A percentile compares a stretch with the other conserved stretches of the same genome.
Evolutionary conservation across 1,140 invertebrate species (phyloP).

Genomic region (Brachionus rubens): DNA sequence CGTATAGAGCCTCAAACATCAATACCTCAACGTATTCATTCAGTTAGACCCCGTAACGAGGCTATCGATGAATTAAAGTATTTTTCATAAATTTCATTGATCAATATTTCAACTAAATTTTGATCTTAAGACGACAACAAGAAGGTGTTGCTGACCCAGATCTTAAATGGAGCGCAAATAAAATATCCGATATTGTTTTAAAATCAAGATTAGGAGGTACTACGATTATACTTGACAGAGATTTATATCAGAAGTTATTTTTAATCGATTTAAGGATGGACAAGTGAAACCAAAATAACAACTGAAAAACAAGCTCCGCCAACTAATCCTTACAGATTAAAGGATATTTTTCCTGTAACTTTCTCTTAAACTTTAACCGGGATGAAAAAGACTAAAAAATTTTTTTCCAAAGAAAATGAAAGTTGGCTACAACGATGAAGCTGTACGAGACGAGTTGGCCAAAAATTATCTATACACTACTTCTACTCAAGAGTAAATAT

Average conservation of each 20-base stretch:
- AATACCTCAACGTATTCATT: slow-evolving; percentile 29
- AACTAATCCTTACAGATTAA: slow-evolving; percentile 16
- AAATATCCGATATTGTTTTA: slow-evolving; percentile 37
- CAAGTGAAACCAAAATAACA: slow-evolving; percentile 2
- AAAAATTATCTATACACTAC: slow-evolving; percentile 34
- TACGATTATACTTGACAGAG: background rate
- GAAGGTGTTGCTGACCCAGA: background rate
- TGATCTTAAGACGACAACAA: background rate
- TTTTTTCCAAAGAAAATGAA: slow-evolving; percentile 37
- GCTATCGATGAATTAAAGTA: slow-evolving; percentile 42
- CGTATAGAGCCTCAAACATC: slow-evolving; percentile 7
- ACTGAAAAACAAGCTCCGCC: background rate
- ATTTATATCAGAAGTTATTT: background rate
- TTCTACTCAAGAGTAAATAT: slow-evolving; percentile 24
- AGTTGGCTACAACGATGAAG: slow-evolving; percentile 19
- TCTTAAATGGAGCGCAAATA: slow-evolving; percentile 19
- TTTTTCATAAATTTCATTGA: background rate
- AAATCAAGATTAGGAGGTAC: slow-evolving; percentile 27
- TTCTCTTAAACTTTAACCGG: background rate
- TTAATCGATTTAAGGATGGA: slow-evolving; percentile 14
- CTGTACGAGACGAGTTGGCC: slow-evolving; percentile 15
- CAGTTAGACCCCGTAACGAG: background rate
- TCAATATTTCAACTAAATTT: background rate
- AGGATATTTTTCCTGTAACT: slow-evolving; percentile 14
- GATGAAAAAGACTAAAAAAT: background rate